Evolutionary conservation across 2,797 vertebrate genomes (phyloP).

Genomic region (Pseudomugil gertrudae): DNA sequence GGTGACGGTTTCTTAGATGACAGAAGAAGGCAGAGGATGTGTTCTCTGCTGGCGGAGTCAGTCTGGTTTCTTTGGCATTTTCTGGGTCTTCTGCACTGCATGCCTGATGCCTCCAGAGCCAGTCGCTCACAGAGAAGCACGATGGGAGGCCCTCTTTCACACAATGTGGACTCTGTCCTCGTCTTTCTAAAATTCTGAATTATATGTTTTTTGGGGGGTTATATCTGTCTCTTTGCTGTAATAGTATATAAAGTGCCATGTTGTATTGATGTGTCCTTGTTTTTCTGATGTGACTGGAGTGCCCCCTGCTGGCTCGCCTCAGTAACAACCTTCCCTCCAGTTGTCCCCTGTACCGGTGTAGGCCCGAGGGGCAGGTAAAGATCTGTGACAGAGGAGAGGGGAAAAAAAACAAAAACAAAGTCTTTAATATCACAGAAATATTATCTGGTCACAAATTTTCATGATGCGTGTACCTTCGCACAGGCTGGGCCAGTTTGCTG

Average conservation of each 20-base stretch:
- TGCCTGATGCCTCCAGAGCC: constrained; percentile 63
- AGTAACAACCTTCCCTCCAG: constrained; percentile 99
- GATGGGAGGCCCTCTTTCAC: constrained; percentile 45
- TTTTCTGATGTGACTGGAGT: constrained; percentile 81
- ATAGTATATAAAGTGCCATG: constrained; percentile 93
- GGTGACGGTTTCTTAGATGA: constrained; percentile 34
- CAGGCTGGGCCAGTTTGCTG: constrained; percentile 96
- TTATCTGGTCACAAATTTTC: not conserved
- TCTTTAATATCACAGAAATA: not conserved
- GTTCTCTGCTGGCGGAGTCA: constrained; percentile 71
- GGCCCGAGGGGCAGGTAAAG: constrained; percentile 90
- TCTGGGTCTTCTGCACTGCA: constrained; percentile 64
- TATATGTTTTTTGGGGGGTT: constrained; percentile 35
- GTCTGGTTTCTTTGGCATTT: constrained; percentile 91
- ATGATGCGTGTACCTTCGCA: constrained; percentile 86
- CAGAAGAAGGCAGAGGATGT: constrained; percentile 52
- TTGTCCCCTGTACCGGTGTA: constrained; percentile 90
- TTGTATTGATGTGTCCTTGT: constrained; percentile 85
- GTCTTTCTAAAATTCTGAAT: constrained; percentile 35
- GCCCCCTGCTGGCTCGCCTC: constrained; percentile 76
- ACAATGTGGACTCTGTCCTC: constrained; percentile 28
- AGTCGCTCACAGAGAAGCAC: constrained; percentile 36
- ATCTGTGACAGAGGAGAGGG: constrained; percentile 76
- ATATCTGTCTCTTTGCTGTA: constrained; percentile 71
- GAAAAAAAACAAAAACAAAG: not conserved